phyloP scores from a whole-genome alignment of 2,888 invertebrate species.

The Drosophila vallismaia region DNA sequence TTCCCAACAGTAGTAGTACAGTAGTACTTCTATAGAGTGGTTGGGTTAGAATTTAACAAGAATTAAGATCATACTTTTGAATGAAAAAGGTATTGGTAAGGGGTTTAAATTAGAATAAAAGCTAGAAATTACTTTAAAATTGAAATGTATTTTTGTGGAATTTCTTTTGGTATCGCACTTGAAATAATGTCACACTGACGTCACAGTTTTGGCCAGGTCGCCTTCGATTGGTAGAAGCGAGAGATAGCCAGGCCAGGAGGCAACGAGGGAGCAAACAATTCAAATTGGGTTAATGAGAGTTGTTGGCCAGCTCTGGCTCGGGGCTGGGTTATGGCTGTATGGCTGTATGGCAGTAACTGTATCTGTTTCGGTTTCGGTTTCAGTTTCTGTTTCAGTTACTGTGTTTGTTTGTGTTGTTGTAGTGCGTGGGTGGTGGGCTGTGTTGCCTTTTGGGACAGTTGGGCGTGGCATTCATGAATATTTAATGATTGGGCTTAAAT shows the following conservation, averaged over 20 bases:
- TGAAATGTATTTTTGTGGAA: too few relatives aligned
- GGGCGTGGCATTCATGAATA: conserved; percentile 36
- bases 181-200: conserved; percentile 13
- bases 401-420: conserved; percentile 1
- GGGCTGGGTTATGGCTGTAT: conserved; percentile 25
- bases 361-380: not conserved
- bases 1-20: not conserved
- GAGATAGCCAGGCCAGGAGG: conserved; percentile 5
- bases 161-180: not conserved
- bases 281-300: conserved; percentile 50
- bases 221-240: not conserved
- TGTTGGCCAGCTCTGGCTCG: conserved; percentile 19
- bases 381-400: not conserved
- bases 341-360: conserved; percentile 4
- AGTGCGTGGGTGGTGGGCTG: conserved; percentile 1
- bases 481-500: conserved; percentile 39
- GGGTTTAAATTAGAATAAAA: too few relatives aligned
- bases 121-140: too few relatives aligned
- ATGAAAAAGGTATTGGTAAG: too few relatives aligned
- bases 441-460: not conserved
- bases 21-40: too few relatives aligned
- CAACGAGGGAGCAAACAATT: conserved; percentile 22
- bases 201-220: conserved; percentile 37
- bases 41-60: too few relatives aligned
- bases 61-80: too few relatives aligned